Evolutionary conservation across 1,140 invertebrate species (phyloP), one percentile per base, ranked within the genome.

Genomic region (Sitophilus oryzae): DNA sequence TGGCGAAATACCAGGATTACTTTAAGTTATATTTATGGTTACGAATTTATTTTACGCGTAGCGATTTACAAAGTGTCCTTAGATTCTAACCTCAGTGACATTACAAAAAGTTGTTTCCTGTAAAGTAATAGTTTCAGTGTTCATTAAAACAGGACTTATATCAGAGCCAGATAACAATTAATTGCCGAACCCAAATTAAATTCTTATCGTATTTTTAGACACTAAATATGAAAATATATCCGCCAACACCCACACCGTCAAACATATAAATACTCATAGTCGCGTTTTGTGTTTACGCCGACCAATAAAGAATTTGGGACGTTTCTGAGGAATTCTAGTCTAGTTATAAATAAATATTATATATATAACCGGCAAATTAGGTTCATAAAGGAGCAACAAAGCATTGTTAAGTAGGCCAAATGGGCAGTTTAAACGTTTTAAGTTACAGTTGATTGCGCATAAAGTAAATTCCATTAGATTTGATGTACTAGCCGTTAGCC

Each of bases 401-500:
- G 25, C 25, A 30, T 30, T 30, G 25, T 30, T 30, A 30, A 30
- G 11, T 30, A 30, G 25, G 25, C 25, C 25, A 30, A 30, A 30
- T 30, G 25, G 25, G 11, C 25, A 30, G 5, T 30, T 30, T 30
- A 30, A 30, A 30, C 25, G 25, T 5, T 30, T 30, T 30, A 46
- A 46, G 36, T 25, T 34, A 15, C 10, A 35, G 14, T 46, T 46
- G 25, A 46, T 46, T 22, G 44, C 44, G 20, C 44, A 46, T 22
- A 15, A 46, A 5, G 44, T 35, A 35, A 18, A 46, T 46, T 46
- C 44, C 44, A 34, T 14, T n/a, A 15, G 16, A 10, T 46, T 46
- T 46, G 44, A 34, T 46, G 15, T 14, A 46, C 44, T 46, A 18
- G 35, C 44, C 23, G 21, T 16, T 22, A 20, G 44, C 23, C 18